Evolutionary conservation across 1,140 invertebrate species (phyloP).

Genomic region (Catajapyx aquilonaris): DNA sequence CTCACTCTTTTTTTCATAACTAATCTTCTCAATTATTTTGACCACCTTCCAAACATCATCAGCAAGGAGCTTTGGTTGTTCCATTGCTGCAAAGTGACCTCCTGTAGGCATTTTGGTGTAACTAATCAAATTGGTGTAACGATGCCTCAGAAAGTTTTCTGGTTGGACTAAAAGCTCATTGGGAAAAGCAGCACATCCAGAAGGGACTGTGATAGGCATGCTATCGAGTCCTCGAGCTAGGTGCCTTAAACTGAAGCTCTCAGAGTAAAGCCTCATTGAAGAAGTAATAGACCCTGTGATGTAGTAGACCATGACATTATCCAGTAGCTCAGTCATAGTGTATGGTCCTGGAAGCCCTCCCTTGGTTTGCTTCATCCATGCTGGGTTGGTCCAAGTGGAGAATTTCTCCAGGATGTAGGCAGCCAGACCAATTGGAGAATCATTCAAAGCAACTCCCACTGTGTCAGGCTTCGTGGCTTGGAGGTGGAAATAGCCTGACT

Average conservation of each 20-base stretch:
- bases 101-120: conserved; percentile 23
- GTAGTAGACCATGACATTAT: conserved; percentile 82
- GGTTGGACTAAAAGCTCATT: conserved; percentile 20
- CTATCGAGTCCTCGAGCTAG: conserved; percentile 23
- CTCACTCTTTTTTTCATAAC: too few species aligned
- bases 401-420: conserved; percentile 74
- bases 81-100: conserved; percentile 70
- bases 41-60: conserved; percentile 30
- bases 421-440: conserved; percentile 51
- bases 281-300: conserved; percentile 49
- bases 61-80: conserved; percentile 44
- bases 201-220: conserved; percentile 19
- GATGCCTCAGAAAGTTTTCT: conserved; percentile 13
- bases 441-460: conserved; percentile 36
- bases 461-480: conserved; percentile 84
- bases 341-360: conserved; percentile 44
- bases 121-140: conserved; percentile 19
- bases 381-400: conserved; percentile 43
- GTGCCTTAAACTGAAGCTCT: conserved; percentile 26
- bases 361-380: conserved; percentile 32
- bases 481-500: conserved; percentile 42
- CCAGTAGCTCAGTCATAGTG: conserved; percentile 50
- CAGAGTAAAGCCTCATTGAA: conserved; percentile 51
- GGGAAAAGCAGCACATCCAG: conserved; percentile 18
- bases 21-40: neutral